These are phyloP conservation scores for Anableps anableps DNA, from an alignment of 2,797 vertebrate species.

Conservation along the genomic window DNA sequence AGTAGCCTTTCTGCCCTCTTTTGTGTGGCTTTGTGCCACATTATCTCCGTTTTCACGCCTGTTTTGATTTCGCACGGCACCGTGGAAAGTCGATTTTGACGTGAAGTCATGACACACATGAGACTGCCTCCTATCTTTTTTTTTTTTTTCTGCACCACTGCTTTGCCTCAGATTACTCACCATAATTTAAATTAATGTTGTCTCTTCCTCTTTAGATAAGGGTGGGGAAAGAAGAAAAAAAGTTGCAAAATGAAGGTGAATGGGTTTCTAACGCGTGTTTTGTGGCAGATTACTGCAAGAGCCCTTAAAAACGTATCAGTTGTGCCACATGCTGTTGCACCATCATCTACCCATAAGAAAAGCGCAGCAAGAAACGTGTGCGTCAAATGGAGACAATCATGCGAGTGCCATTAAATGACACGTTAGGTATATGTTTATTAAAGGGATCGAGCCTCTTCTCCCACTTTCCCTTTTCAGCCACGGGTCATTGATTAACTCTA, in stretches of 20 bases:
- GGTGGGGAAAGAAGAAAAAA: constrained; percentile 5
- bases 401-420: constrained; percentile 70
- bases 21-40: constrained; percentile 69
- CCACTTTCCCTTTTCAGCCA: constrained; percentile 72
- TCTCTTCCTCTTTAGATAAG: constrained; percentile 11
- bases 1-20: constrained; percentile 54
- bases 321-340: constrained; percentile 18
- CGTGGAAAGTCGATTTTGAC: constrained; percentile 63
- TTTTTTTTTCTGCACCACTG: constrained; percentile 38
- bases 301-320: constrained; percentile 3
- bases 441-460: constrained; percentile 49
- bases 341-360: constrained; percentile 67
- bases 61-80: constrained; percentile 62
- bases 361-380: constrained; percentile 70
- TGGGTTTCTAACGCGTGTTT: neutral
- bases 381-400: constrained; percentile 69
- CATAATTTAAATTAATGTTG: constrained; percentile 74
- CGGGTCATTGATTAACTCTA: constrained; percentile 82
- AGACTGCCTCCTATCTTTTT: constrained; percentile 52
- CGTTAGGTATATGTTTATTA: constrained; percentile 79
- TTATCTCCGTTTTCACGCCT: constrained; percentile 80
- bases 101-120: constrained; percentile 42
- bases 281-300: constrained; percentile 32
- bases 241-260: neutral
- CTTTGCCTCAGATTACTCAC: constrained; percentile 72